A percentile compares a stretch with the other conserved stretches of the same genome.
These are phyloP conservation scores for Pituophis catenifer DNA, from an alignment of 2,113 vertebrate species.

Conservation along the genomic window DNA sequence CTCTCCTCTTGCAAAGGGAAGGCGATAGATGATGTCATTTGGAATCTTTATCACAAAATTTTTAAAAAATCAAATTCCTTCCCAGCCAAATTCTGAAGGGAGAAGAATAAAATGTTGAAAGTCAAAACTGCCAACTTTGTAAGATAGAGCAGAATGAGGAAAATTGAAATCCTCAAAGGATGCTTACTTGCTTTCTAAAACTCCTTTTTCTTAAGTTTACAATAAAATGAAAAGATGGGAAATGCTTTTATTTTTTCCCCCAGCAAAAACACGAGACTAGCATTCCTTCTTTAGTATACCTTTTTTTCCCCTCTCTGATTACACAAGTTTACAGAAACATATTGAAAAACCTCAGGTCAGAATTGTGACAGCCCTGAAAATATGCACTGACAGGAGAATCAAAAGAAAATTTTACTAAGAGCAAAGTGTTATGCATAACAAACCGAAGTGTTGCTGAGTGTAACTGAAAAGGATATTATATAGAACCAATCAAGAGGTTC, in stretches of 20 bases:
- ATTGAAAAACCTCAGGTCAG: background rate
- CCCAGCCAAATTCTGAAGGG: constrained; percentile 3
- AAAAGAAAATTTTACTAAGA: background rate
- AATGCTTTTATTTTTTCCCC: background rate
- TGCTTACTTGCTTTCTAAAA: rapidly evolving
- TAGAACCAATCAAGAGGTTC: background rate
- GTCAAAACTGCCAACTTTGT: constrained; percentile 6
- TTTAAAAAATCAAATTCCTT: background rate
- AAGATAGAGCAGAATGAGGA: background rate
- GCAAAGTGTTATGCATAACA: background rate
- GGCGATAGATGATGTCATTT: background rate
- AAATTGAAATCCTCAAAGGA: background rate
- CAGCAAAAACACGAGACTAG: background rate
- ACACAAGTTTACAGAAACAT: background rate
- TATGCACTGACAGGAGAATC: background rate
- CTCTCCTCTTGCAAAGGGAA: constrained; percentile 10
- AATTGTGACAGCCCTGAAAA: background rate
- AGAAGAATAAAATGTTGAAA: background rate
- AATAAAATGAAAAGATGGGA: background rate
- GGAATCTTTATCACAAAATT: constrained; percentile 27
- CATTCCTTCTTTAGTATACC: background rate
- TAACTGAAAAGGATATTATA: background rate
- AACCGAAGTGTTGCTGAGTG: background rate
- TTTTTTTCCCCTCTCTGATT: background rate
- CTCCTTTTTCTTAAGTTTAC: background rate